Evolutionary conservation across 2,888 invertebrate genomes (phyloP).

Genomic region (Dicycla oo): DNA sequence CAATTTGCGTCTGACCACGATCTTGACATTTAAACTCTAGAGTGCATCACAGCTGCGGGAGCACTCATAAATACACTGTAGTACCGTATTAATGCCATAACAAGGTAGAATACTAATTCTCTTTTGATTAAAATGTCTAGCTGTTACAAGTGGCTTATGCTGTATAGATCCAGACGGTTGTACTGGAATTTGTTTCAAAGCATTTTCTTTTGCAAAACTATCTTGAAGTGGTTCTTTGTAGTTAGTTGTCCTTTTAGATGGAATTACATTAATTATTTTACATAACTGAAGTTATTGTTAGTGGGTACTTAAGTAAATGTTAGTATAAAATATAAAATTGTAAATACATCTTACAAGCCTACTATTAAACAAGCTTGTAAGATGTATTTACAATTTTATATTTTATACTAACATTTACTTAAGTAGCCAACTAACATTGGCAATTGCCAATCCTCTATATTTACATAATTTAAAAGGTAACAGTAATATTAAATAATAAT

Average conservation of each 20-base stretch:
- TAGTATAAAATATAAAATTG: too few relatives aligned
- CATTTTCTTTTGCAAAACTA: background rate
- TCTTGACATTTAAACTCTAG: conserved; percentile 49
- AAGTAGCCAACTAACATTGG: too few relatives aligned
- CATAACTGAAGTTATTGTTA: background rate
- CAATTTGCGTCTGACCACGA: conserved; percentile 34
- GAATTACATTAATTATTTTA: background rate
- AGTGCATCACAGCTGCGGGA: conserved; percentile 25
- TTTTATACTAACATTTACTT: too few relatives aligned
- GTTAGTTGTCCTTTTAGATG: background rate
- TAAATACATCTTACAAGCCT: too few relatives aligned
- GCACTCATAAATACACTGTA: conserved; percentile 29
- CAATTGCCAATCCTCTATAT: too few relatives aligned
- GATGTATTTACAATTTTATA: too few relatives aligned
- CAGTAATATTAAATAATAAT: too few relatives aligned
- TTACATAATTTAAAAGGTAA: too few relatives aligned
- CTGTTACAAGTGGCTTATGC: background rate
- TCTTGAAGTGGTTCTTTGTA: background rate
- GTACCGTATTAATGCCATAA: conserved; percentile 19
- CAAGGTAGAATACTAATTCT: conserved; percentile 13
- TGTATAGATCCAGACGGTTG: background rate
- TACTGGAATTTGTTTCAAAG: background rate
- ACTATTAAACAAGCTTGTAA: too few relatives aligned
- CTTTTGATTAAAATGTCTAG: conserved; percentile 26
- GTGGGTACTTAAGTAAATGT: too few relatives aligned